Evolutionary conservation across 2,113 vertebrate genomes (phyloP).

Genomic region (Dicerorhinus sumatrensis): DNA sequence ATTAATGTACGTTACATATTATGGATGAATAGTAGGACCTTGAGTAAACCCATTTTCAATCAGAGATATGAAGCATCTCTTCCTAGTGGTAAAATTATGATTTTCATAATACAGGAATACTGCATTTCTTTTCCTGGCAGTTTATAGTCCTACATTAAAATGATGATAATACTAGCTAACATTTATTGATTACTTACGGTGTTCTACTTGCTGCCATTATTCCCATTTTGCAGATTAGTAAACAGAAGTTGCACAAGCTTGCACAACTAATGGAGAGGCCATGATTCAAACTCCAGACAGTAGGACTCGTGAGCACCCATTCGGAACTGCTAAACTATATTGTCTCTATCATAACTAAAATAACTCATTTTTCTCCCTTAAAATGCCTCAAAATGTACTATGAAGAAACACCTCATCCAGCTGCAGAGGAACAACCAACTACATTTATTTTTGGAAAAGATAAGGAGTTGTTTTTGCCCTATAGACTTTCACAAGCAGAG

Average conservation of each 20-base stretch:
- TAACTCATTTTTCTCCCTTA: conserved; percentile 41
- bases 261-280: not conserved
- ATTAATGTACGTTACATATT: not conserved
- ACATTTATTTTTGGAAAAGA: conserved; percentile 76
- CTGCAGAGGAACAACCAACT: conserved; percentile 62
- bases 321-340: not conserved
- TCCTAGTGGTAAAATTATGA: not conserved
- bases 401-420: conserved; percentile 60
- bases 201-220: not conserved
- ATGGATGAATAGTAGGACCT: conserved; percentile 7
- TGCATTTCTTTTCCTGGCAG: not conserved
- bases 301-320: not conserved
- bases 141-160: not conserved
- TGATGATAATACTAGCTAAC: not conserved
- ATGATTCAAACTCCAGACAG: not conserved
- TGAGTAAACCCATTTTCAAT: conserved; percentile 4
- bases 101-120: not conserved
- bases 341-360: not conserved
- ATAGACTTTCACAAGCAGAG: conserved; percentile 73
- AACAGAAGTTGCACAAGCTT: not conserved
- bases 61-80: not conserved
- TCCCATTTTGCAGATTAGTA: conserved; percentile 27
- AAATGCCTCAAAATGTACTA: conserved; percentile 46
- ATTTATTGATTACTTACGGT: conserved; percentile 23
- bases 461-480: conserved; percentile 73